A percentile compares a stretch with the other conserved stretches of the same genome.
Evolutionary conservation across 1,140 invertebrate species (phyloP).

Genomic region (Aphis gossypii): DNA sequence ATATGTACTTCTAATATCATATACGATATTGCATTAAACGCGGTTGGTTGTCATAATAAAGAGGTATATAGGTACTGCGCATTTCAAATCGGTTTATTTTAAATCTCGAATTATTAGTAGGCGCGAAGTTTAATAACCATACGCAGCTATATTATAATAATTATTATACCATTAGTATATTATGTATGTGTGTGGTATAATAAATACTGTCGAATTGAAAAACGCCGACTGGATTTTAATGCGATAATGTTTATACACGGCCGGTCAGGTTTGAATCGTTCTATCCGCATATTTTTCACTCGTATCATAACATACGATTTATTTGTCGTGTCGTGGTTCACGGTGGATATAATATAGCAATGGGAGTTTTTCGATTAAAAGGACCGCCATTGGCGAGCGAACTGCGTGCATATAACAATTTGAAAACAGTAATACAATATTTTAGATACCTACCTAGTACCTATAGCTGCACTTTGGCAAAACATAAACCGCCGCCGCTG

Average conservation of each 20-base stretch:
- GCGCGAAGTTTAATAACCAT: not conserved
- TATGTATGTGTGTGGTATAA: constrained; percentile 14
- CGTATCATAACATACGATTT: not conserved
- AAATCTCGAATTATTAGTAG: not conserved
- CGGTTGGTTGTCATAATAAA: not conserved
- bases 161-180: constrained; percentile 25
- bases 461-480: not conserved
- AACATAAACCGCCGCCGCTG: not conserved
- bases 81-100: not conserved
- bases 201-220: constrained; percentile 11
- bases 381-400: not conserved
- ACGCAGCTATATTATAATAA: not conserved
- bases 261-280: not conserved
- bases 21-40: not conserved
- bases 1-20: not conserved
- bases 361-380: not conserved
- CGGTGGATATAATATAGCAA: not conserved
- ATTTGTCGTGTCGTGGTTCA: not conserved
- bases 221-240: constrained; percentile 31
- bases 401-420: not conserved
- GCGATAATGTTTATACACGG: constrained; percentile 26
- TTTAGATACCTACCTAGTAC: not conserved
- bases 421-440: not conserved
- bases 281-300: not conserved
- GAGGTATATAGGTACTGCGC: not conserved